These are phyloP conservation scores for Bothrops alternatus DNA, from an alignment of 2,797 vertebrate species.

Conservation along the genomic window DNA sequence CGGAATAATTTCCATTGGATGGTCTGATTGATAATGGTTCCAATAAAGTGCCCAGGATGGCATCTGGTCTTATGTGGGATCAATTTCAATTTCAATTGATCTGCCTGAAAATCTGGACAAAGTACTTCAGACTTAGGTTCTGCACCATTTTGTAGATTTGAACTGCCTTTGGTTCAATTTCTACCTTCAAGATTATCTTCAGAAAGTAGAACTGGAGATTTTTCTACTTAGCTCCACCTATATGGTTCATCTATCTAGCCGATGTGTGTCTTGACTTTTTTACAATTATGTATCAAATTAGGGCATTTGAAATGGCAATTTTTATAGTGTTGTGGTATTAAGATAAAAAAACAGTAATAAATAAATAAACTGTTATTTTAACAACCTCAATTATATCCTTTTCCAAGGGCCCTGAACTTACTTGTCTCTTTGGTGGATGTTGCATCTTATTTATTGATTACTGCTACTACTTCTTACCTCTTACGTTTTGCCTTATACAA, in stretches of 20 bases:
- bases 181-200: neutral
- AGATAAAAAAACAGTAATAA: neutral
- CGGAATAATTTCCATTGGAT: neutral
- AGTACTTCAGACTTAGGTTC: neutral
- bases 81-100: neutral
- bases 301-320: neutral
- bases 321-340: neutral
- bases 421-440: neutral
- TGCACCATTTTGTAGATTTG: neutral
- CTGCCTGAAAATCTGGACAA: neutral
- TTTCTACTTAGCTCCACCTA: neutral
- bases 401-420: neutral
- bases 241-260: neutral
- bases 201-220: neutral
- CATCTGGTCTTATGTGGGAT: neutral
- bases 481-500: neutral
- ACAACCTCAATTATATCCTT: neutral
- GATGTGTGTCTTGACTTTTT: neutral
- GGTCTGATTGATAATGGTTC: neutral
- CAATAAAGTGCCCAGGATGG: neutral
- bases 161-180: neutral
- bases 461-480: neutral
- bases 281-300: neutral
- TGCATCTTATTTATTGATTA: neutral
- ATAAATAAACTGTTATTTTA: neutral